phyloP scores from a whole-genome alignment of 2,888 invertebrate genomes.

The Limnephilus marmoratus region DNA sequence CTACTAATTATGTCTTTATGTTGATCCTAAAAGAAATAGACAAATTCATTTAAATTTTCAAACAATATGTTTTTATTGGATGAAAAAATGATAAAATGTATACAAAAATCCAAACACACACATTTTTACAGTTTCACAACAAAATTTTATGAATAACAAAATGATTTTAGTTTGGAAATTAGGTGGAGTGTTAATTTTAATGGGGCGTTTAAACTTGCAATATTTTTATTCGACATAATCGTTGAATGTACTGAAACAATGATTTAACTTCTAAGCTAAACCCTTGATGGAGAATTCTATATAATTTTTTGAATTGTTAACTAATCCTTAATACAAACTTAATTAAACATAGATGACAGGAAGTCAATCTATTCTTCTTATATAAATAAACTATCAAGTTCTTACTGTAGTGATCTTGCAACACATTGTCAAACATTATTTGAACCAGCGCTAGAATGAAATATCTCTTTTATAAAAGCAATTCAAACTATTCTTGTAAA shows the following conservation, averaged over 20 bases:
- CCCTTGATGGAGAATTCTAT: background rate
- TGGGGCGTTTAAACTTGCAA: background rate
- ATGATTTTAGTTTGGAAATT: background rate
- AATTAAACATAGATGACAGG: background rate
- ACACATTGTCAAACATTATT: background rate
- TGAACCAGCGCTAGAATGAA: conserved; percentile 2
- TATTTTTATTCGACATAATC: conserved; percentile 23
- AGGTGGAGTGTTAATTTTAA: background rate
- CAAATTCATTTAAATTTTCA: conserved; percentile 8
- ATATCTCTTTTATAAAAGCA: conserved; percentile 2
- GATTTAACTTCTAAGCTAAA: background rate
- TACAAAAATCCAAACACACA: background rate
- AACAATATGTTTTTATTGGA: background rate
- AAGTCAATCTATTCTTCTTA: background rate
- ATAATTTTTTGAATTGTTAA: background rate
- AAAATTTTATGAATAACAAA: background rate
- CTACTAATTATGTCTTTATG: conserved; percentile 45
- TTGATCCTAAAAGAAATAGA: conserved; percentile 37
- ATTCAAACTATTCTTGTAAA: background rate
- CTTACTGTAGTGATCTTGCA: background rate
- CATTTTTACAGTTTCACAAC: background rate
- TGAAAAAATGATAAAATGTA: background rate
- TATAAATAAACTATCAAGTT: background rate
- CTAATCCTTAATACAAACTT: background rate
- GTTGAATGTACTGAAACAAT: conserved; percentile 18